phyloP scores from a whole-genome alignment of 2,113 vertebrate species.

The Pelecanus crispus region DNA sequence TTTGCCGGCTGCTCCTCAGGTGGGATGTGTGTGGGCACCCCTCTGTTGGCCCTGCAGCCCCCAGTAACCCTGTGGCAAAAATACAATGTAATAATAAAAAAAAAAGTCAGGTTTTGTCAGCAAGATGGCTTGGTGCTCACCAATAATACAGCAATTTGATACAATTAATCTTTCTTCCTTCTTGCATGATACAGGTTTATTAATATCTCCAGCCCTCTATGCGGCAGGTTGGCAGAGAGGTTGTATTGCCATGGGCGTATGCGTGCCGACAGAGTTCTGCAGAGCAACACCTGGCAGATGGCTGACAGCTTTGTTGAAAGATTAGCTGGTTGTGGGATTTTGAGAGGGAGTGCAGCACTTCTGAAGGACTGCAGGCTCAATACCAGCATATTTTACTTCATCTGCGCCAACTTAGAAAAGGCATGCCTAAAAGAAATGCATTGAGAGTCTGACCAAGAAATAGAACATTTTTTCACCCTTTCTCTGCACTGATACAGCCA shows the following conservation, averaged over 20 bases:
- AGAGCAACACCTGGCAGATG: conserved; percentile 29
- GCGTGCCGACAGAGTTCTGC: neutral
- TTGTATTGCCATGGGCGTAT: neutral
- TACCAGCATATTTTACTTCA: neutral
- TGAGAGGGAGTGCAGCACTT: neutral
- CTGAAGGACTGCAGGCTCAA: neutral
- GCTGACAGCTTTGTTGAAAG: neutral
- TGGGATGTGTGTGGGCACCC: neutral
- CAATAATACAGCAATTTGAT: neutral
- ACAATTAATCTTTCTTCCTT: neutral
- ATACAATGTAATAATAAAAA: neutral
- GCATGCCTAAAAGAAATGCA: neutral
- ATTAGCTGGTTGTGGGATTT: neutral
- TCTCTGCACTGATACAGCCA: neutral
- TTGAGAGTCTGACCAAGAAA: neutral
- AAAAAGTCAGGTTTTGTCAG: neutral
- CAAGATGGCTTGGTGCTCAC: neutral
- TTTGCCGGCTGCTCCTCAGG: neutral
- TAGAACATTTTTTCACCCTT: neutral
- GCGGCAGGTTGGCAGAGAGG: neutral
- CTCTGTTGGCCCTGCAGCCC: neutral
- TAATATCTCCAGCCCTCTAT: neutral
- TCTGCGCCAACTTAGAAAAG: neutral
- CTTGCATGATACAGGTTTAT: neutral
- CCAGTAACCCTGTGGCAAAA: neutral